Conservation (phyloP, 1,140 invertebrate genomes). For the Elysia chlorotica region DNA sequence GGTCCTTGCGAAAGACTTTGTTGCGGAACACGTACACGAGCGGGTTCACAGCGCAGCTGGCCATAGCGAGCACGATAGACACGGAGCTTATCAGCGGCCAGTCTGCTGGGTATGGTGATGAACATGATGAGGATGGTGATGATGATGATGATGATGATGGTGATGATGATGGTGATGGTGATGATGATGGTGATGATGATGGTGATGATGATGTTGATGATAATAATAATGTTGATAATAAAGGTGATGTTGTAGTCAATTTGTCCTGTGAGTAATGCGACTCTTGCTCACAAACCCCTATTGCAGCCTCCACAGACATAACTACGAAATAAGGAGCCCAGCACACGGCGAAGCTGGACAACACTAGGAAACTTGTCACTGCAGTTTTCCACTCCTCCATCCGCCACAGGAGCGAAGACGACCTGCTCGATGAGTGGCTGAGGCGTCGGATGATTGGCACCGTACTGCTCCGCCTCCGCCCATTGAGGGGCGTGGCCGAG, state of each 20-base stretch:
- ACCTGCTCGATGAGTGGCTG: conserved; percentile 48
- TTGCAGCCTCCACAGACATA: conserved; percentile 46
- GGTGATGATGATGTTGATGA: no score
- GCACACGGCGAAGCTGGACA: conserved; percentile 66
- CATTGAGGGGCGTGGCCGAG: conserved; percentile 30
- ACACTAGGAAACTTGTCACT: conserved; percentile 66
- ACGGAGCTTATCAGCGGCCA: conserved; percentile 38
- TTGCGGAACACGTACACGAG: conserved; percentile 69
- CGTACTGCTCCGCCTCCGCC: conserved; percentile 50
- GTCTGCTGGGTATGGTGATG: no score
- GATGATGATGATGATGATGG: no score
- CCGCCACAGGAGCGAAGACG: conserved; percentile 48
- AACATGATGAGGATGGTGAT: no score
- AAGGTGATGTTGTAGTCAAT: no score
- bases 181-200: no score
- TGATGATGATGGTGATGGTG: no score
- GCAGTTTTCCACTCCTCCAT: conserved; percentile 68
- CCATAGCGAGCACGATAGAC: conserved; percentile 54
- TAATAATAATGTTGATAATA: no score
- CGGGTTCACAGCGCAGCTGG: conserved; percentile 63
- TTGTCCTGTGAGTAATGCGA: no score
- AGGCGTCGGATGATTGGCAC: conserved; percentile 41
- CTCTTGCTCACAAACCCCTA: conserved; percentile 22
- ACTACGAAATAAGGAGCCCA: conserved; percentile 67
- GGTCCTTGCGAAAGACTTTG: conserved; percentile 58